Evolutionary conservation across 1,140 invertebrate genomes (phyloP), one percentile per base, ranked within the genome.

Genomic region (Drosophila obscura): DNA sequence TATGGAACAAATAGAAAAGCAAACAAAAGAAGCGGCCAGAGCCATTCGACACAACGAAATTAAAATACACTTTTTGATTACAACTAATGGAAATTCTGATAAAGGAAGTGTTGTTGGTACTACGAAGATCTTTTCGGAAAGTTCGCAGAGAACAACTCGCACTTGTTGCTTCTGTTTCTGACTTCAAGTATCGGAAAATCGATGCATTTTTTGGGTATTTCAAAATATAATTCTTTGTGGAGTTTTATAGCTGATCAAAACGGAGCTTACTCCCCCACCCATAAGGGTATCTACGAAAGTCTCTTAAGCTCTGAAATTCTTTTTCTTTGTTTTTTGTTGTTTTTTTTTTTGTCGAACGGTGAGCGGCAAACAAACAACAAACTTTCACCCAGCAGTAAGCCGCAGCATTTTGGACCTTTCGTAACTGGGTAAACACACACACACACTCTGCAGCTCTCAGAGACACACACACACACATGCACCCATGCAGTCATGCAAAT

Each of bases 341-440:
- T 1, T 19, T 55, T 73, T 1, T 19, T 58, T 69, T 69, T 49
- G 60, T 68, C 50, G 56, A 71, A 64, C 50, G 8, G 35, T 53
- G 56, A 71, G 60, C 52, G 11, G 35, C 57, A 76, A 78, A 73
- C 74, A 81, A 78, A 68, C 63, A 81, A 75, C 69, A 81, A 85
- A 85, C 82, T 85, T 85, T 85, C 82, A 79, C 82, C 82, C 83
- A 77, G 73, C 63, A 80, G 76, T 83, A 85, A 85, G 82, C 83
- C 78, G 78, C 82, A 81, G 82, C 82, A 82, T 85, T 87, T 87
- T 87, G 79, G 82, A 88, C 83, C 82, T 87, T 88, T 87, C 83
- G 82, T 87, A 88, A 87, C 83, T 87, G 82, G 82, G 78, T 85
- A 85, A 85, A 87, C 82, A 71, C 64, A 80, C 48, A 60, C 50